Conservation (phyloP, 2,797 vertebrate species). For the Xenopus petersii region DNA sequence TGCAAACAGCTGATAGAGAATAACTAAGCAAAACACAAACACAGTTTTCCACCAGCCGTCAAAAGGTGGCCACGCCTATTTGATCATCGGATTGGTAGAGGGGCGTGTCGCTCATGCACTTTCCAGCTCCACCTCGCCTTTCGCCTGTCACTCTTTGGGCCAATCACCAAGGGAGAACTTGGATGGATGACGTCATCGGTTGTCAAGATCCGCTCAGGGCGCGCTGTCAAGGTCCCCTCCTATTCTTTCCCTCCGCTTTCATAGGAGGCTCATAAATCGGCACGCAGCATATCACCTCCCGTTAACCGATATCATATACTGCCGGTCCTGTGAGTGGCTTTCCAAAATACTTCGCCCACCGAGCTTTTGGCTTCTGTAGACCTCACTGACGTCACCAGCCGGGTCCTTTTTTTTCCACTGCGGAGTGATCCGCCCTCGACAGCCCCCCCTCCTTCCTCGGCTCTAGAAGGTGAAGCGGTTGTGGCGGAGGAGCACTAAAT, state of each 20-base stretch:
- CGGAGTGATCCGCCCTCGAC: conserved; percentile 58
- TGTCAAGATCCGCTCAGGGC: conserved; percentile 29
- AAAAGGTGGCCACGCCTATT: background rate
- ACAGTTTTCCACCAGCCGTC: background rate
- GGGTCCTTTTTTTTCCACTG: conserved; percentile 32
- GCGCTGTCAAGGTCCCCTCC: background rate
- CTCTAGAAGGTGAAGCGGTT: conserved; percentile 47
- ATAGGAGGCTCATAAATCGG: background rate
- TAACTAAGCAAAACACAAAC: background rate
- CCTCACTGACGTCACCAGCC: conserved; percentile 44
- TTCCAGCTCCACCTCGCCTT: background rate
- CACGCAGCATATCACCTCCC: conserved; percentile 29
- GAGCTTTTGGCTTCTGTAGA: conserved; percentile 33
- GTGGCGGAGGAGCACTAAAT: conserved; percentile 25
- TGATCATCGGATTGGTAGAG: background rate
- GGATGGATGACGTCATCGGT: conserved; percentile 22
- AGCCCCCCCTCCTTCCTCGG: conserved; percentile 30
- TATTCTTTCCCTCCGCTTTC: background rate
- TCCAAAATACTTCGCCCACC: conserved; percentile 27
- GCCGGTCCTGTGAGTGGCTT: conserved; percentile 3
- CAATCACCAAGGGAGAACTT: background rate
- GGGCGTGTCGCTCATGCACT: conserved; percentile 14
- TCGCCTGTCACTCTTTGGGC: conserved; percentile 24
- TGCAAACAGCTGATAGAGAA: conserved; percentile 13
- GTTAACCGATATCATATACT: conserved; percentile 31